These are phyloP conservation scores for Illadopsis cleaveri DNA, from an alignment of 2,113 vertebrate genomes.

Conservation along the genomic window DNA sequence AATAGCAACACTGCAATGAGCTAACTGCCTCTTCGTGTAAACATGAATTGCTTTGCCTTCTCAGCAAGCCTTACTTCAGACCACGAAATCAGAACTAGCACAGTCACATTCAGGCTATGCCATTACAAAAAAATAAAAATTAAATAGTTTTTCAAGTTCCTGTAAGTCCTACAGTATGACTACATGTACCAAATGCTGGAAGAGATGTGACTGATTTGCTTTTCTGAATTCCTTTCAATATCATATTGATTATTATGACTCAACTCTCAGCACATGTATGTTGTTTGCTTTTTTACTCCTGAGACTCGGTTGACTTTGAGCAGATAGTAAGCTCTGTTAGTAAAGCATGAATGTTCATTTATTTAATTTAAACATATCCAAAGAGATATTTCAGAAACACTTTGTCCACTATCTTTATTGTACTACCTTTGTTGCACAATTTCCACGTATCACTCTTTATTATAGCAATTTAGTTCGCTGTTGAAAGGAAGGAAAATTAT, in stretches of 20 bases:
- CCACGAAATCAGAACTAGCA: not conserved
- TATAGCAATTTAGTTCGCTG: not conserved
- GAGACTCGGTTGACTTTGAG: not conserved
- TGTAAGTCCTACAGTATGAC: not conserved
- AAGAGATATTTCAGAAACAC: not conserved
- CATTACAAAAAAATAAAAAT: not conserved
- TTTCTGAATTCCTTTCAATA: not conserved
- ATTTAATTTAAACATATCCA: not conserved
- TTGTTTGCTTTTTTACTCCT: not conserved
- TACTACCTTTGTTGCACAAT: not conserved
- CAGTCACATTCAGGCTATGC: not conserved
- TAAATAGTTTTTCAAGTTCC: not conserved
- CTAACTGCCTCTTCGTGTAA: not conserved
- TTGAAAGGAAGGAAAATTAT: not conserved
- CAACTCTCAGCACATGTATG: rapidly evolving
- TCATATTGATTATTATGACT: not conserved
- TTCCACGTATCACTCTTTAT: not conserved
- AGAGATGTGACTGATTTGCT: not conserved
- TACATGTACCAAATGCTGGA: not conserved
- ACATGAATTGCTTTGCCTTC: not conserved
- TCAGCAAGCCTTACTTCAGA: not conserved
- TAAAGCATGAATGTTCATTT: not conserved
- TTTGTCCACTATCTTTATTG: not conserved
- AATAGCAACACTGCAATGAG: not conserved
- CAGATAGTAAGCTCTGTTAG: not conserved